Evolutionary conservation across 2,113 vertebrate genomes (phyloP), one percentile per base, ranked within the genome.

Genomic region (Scortum barcoo): DNA sequence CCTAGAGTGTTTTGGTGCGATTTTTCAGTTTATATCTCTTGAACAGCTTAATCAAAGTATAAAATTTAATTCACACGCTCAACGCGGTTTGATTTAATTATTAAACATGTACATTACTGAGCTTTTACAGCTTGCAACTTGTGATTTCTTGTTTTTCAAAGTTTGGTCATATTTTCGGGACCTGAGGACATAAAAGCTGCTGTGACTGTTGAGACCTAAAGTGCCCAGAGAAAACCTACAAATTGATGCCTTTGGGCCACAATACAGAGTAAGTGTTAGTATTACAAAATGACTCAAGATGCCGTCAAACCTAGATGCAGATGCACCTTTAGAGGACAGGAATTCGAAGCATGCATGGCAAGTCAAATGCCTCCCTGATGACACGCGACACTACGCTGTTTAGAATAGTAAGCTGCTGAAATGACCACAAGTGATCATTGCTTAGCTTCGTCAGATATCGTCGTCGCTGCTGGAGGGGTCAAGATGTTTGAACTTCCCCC

Each of bases 401-500:
- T 36, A 19, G 5, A 12, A 53, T n/a, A 54, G 33, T 51, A 33
- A 16, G 38, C 28, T 68, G 24, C 33, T n/a, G 38, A 73, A 26
- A 73, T 60, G 46, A 19, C 10, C 24, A 16, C 20, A 38, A 8
- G 6, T n/a, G 30, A 57, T 17, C 10, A 40, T 62, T 46, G 51
- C 12, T 36, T 16, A 24, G 78, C 17, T 30, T 62, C 7, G 28
- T 42, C 66, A 26, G 28, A 30, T 24, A 40, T 30, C 22, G 44
- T 20, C 24, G 8, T 58, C 40, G 7, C 28, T 56, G 22, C 42
- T 83, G 26, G 40, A 30, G 33, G 33, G 65, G 57, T 60, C 63
- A 56, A 69, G 46, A 51, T 33, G 50, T 53, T 76, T 72, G 58
- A 63, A 80, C 62, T 63, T 36, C 40, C 19, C 19, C 38, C 7